These are phyloP conservation scores for Sylvietta virens DNA, from an alignment of 2,113 vertebrate species.

Conservation along the genomic window DNA sequence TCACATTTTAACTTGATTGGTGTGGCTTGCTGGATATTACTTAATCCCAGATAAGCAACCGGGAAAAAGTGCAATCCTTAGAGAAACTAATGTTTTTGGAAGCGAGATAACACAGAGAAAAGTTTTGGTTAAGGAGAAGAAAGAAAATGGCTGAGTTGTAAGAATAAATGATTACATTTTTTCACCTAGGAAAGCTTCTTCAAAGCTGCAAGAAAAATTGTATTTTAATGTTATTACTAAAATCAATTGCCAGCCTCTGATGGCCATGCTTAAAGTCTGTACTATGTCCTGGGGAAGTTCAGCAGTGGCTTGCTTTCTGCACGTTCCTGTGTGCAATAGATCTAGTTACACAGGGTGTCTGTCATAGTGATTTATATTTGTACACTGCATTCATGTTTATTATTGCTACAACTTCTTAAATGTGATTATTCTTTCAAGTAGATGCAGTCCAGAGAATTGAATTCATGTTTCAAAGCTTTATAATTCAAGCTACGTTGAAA, in stretches of 20 bases:
- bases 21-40: background rate
- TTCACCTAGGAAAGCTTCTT: background rate
- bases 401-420: background rate
- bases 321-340: background rate
- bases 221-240: background rate
- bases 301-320: background rate
- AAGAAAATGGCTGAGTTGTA: background rate
- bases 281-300: background rate
- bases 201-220: background rate
- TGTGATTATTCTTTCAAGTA: background rate
- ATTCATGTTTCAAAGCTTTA: background rate
- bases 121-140: background rate
- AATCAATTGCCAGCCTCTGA: background rate
- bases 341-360: background rate
- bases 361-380: background rate
- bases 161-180: background rate
- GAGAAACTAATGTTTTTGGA: background rate
- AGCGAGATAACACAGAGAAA: background rate
- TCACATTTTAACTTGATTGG: background rate
- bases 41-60: background rate
- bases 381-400: background rate
- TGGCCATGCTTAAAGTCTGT: background rate
- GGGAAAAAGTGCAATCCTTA: background rate
- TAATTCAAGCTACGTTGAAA: background rate
- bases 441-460: background rate